Conservation (phyloP, 37 sponge, comb jelly and placozoan genomes). For the Diacarnus erythraeanus region DNA sequence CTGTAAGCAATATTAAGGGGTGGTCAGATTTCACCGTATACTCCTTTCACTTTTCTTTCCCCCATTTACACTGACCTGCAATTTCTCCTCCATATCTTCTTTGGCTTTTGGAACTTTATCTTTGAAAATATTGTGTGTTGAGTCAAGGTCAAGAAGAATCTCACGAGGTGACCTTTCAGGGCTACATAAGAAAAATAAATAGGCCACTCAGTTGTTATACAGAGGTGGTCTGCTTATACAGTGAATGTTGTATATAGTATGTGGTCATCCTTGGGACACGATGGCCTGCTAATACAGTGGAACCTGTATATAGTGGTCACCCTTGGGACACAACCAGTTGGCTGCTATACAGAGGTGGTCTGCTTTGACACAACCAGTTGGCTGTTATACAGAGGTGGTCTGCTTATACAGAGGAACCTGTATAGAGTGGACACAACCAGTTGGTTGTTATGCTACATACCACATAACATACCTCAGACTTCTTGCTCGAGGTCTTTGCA, state of each 20-base stretch:
- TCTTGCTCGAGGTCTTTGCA: constrained; percentile 28
- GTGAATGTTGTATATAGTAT: neutral
- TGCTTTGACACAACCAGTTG: too few relatives aligned
- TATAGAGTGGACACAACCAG: too few relatives aligned
- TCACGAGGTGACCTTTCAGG: constrained; percentile 69
- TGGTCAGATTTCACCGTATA: neutral
- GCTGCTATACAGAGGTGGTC: too few relatives aligned
- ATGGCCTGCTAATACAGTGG: too few relatives aligned
- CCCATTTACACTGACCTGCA: constrained; percentile 32
- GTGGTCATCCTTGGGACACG: neutral
- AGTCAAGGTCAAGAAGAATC: constrained; percentile 46
- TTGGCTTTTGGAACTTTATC: constrained; percentile 64
- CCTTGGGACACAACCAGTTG: too few relatives aligned
- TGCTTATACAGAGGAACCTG: too few relatives aligned
- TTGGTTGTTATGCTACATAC: neutral
- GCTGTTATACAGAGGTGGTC: too few relatives aligned
- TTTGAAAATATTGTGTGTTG: constrained; percentile 82
- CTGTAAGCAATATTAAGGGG: neutral
- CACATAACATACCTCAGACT: constrained; percentile 51
- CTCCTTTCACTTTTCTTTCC: neutral
- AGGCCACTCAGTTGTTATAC: too few relatives aligned
- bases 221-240: too few relatives aligned
- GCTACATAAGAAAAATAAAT: constrained; percentile 24
- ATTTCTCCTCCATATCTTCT: constrained; percentile 75
- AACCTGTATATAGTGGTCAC: too few relatives aligned